Base-by-base conservation (phyloP, 2,888 invertebrate genomes). In the Seladonia tumulorum region DNA sequence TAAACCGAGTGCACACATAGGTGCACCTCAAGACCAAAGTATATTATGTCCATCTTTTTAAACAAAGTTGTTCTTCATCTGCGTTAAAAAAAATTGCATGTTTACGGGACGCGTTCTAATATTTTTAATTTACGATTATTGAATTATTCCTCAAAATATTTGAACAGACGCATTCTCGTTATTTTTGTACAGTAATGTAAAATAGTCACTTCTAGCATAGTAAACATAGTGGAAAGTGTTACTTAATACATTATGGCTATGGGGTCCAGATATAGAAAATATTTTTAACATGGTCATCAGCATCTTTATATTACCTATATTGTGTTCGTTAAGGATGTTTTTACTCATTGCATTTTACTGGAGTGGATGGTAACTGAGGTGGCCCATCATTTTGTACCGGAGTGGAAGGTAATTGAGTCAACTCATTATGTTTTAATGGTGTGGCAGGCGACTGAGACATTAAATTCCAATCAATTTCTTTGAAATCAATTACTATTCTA, bases 401-500 rank as follows among this genome's bases (percentile, higher is more conserved):
- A 39, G 95, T 95, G 66, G 94, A 89, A 29, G 96, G 95, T 76
- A 95, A 82, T 91, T 96, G 96, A 70, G 93, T 95, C 95, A 95
- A 95, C 4, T 14, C 14, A 60, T 57, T 49, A 93, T 92, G 93
- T 88, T 94, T 93, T 4, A 85, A 22, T 29, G 96, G 95, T 39
- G 95, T 95, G 70, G 94, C 89, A 29, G 96, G 95, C 75, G 95
- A 82, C 91, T 96, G 96, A 70, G 93, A 95, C 95, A 95, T 95
- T 74, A 95, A 90, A 90, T 96, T 96, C 96, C 96, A 96, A 91
- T 97, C 96, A 72, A 96, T 96, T 83, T 96, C 96, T 66, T 95
- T 95, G 94, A 98, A 97, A 93, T 97, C 96, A 74, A 98, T 97
- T 39, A 96, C 96, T 90, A 98, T 96, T 94, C 96, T 95, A 18